Percentiles rank a stretch among this genome's conserved stretches.
Conservation (phyloP, 2,888 invertebrate species). For the Heteromurus nitidus region DNA sequence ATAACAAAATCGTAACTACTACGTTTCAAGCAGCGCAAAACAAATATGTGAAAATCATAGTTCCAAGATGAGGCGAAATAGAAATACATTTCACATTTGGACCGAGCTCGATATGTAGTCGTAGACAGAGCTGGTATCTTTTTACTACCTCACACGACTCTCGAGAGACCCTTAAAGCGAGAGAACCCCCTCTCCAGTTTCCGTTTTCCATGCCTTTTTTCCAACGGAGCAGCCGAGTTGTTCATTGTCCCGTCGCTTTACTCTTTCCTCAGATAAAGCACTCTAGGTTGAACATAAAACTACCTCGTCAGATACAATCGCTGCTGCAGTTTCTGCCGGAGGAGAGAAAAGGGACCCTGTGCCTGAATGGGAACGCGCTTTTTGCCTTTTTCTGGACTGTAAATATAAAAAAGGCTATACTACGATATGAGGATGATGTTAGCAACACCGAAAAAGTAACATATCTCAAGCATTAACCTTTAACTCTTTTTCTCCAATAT, state of each 20-base stretch:
- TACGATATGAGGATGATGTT: background rate
- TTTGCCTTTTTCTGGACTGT: background rate
- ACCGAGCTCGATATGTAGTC: too few relatives aligned
- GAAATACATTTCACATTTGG: background rate
- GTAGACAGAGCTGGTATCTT: too few relatives aligned
- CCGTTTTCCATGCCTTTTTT: background rate
- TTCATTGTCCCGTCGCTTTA: background rate
- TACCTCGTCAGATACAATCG: constrained; percentile 36
- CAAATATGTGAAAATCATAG: background rate
- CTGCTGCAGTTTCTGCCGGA: constrained; percentile 26
- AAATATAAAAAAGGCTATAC: background rate
- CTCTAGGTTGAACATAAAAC: constrained; percentile 39
- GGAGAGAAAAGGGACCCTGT: constrained; percentile 13
- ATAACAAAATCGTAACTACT: background rate
- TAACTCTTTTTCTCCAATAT: background rate
- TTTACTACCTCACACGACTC: background rate
- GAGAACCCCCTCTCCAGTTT: constrained; percentile 7
- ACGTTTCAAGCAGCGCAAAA: background rate
- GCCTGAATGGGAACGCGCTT: too few relatives aligned
- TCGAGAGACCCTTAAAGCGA: constrained; percentile 3
- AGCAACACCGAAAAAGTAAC: background rate
- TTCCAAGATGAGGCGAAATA: background rate
- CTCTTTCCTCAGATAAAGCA: constrained; percentile 1
- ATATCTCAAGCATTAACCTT: background rate
- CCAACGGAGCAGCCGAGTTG: too few relatives aligned